Conservation (phyloP, 2,113 vertebrate species). For the Etia nguti region DNA sequence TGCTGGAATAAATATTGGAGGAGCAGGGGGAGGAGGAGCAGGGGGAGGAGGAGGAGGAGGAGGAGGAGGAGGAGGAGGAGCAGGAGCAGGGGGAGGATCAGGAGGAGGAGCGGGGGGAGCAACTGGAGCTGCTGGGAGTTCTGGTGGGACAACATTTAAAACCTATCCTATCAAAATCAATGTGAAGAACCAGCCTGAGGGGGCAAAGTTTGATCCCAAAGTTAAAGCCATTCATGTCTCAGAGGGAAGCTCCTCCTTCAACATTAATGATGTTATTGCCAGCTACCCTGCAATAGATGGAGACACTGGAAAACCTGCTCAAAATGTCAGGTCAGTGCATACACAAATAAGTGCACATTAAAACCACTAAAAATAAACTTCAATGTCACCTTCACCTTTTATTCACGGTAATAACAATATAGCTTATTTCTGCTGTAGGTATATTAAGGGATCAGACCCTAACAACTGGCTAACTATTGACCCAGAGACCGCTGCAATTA, state of each 20-base stretch:
- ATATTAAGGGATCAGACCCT: conserved; percentile 79
- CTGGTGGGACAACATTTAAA: background rate
- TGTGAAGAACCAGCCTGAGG: conserved; percentile 81
- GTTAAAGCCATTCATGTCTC: conserved; percentile 69
- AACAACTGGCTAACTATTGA: conserved; percentile 83
- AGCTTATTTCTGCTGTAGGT: conserved; percentile 64
- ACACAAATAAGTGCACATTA: background rate
- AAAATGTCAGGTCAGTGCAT: conserved; percentile 80
- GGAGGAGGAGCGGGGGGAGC: background rate
- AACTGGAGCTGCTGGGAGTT: background rate
- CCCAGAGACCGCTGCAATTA: conserved; percentile 79
- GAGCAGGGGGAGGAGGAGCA: background rate
- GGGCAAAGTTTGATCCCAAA: conserved; percentile 75
- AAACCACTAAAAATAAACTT: background rate
- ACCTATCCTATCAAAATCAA: conserved; percentile 73
- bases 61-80: background rate
- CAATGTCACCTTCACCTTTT: background rate
- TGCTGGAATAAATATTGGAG: background rate
- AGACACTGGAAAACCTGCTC: conserved; percentile 79
- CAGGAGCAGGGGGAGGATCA: accelerated
- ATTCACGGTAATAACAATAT: background rate
- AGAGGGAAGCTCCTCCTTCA: conserved; percentile 44
- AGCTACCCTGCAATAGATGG: conserved; percentile 76
- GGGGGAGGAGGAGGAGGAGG: background rate
- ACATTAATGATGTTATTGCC: conserved; percentile 59